Percentiles rank a stretch among this genome's conserved stretches.
These are phyloP conservation scores for Lathamus discolor DNA, from an alignment of 2,113 vertebrate species.

Conservation along the genomic window DNA sequence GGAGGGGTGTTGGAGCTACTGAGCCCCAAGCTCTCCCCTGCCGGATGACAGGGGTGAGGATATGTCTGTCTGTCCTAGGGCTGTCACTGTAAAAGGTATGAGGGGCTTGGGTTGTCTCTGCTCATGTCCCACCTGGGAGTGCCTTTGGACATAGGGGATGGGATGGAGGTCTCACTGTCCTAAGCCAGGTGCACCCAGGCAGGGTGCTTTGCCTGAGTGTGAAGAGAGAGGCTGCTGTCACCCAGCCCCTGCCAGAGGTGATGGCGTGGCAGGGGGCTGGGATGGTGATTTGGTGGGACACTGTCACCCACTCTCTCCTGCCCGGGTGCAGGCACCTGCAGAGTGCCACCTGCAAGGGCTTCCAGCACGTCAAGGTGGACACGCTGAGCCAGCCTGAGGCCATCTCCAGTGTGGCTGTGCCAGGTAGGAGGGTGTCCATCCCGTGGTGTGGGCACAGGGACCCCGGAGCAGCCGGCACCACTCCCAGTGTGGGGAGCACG, in stretches of 20 bases:
- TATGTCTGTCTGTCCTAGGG: not conserved
- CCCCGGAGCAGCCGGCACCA: not conserved
- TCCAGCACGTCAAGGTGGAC: conserved; percentile 97
- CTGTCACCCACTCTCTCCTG: not conserved
- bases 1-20: not conserved
- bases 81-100: not conserved
- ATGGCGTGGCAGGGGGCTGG: fast-evolving
- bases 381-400: conserved; percentile 90
- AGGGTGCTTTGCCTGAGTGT: not conserved
- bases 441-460: fast-evolving
- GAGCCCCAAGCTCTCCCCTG: not conserved
- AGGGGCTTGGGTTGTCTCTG: not conserved
- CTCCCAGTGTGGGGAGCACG: not conserved
- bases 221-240: not conserved
- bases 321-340: conserved; percentile 83
- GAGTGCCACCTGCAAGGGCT: conserved; percentile 85
- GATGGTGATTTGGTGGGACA: no score
- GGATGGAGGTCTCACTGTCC: not conserved
- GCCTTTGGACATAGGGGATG: not conserved
- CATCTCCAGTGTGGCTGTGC: conserved; percentile 86
- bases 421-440: conserved; percentile 74
- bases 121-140: not conserved
- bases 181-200: not conserved
- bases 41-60: not conserved
- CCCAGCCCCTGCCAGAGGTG: not conserved